Conservation (phyloP, 2,113 vertebrate species). For the Tichodroma muraria region DNA sequence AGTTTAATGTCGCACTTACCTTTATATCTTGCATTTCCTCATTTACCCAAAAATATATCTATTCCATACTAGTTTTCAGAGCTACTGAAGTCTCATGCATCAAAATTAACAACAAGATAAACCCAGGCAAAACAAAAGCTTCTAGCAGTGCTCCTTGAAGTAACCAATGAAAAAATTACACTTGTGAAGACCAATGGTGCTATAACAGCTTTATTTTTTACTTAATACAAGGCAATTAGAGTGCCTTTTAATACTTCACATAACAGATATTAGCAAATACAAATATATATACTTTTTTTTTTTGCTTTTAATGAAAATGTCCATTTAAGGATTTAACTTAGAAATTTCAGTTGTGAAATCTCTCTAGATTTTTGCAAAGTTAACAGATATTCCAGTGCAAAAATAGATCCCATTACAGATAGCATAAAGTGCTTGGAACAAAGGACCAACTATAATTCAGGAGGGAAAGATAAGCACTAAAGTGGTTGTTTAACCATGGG, state of each 20-base stretch:
- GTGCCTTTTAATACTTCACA: slow-evolving; percentile 74
- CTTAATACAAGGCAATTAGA: slow-evolving; percentile 71
- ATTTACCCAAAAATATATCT: not conserved
- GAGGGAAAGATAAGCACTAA: slow-evolving; percentile 51
- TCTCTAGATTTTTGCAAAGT: slow-evolving; percentile 74
- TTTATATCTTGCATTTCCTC: not conserved
- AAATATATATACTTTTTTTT: slow-evolving; percentile 63
- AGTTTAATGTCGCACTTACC: not conserved
- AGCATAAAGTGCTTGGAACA: slow-evolving; percentile 90
- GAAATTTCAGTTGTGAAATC: slow-evolving; percentile 72
- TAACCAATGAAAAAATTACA: not conserved
- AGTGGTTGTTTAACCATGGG: slow-evolving; percentile 51
- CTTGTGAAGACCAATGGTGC: slow-evolving; percentile 20
- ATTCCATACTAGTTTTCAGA: not conserved
- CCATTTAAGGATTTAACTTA: slow-evolving; percentile 74
- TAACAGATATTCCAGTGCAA: slow-evolving; percentile 88
- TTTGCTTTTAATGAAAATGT: slow-evolving; percentile 78
- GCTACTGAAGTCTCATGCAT: not conserved
- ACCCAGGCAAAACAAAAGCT: not conserved
- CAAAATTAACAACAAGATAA: not conserved
- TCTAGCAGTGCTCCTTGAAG: not conserved
- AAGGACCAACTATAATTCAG: slow-evolving; percentile 66
- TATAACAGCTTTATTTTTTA: slow-evolving; percentile 75
- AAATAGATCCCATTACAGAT: slow-evolving; percentile 81
- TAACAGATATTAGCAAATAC: slow-evolving; percentile 78